These are phyloP conservation scores for Aspidoscelis tigris DNA, from an alignment of 2,113 vertebrate species.

Conservation along the genomic window DNA sequence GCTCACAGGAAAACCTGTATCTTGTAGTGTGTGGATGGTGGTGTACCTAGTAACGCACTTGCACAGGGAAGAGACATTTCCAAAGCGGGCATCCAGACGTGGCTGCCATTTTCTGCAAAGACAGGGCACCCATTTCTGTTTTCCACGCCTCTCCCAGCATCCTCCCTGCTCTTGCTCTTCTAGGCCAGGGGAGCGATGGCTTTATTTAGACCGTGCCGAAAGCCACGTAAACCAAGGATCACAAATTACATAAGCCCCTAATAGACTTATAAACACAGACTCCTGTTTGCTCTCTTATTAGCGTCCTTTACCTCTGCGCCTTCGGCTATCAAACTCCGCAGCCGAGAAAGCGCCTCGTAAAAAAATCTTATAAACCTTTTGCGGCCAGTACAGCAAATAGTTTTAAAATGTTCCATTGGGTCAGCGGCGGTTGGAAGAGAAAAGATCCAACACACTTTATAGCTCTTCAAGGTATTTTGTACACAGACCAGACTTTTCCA, in stretches of 20 bases:
- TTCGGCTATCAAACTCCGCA: neutral
- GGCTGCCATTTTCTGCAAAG: too few relatives aligned
- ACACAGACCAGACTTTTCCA: too few relatives aligned
- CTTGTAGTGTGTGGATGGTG: neutral
- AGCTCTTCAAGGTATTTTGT: too few relatives aligned
- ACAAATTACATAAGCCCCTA: slow-evolving; percentile 10
- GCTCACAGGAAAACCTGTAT: too few relatives aligned
- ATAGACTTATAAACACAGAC: slow-evolving; percentile 21
- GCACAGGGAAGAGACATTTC: too few relatives aligned
- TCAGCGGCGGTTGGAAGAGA: neutral
- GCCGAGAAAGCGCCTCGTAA: neutral
- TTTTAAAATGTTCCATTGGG: neutral
- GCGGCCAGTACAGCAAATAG: slow-evolving; percentile 5
- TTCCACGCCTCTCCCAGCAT: neutral
- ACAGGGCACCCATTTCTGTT: neutral
- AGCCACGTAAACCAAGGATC: neutral
- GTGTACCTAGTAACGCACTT: too few relatives aligned
- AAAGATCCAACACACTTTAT: neutral
- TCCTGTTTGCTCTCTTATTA: slow-evolving; percentile 23
- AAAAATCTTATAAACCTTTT: neutral
- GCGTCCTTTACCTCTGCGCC: neutral
- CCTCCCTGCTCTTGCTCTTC: neutral
- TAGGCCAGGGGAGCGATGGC: neutral
- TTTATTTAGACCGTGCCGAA: neutral
- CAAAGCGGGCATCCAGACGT: too few relatives aligned